phyloP scores from a whole-genome alignment of 2,797 vertebrate species.

The Cirrhinus molitorella region DNA sequence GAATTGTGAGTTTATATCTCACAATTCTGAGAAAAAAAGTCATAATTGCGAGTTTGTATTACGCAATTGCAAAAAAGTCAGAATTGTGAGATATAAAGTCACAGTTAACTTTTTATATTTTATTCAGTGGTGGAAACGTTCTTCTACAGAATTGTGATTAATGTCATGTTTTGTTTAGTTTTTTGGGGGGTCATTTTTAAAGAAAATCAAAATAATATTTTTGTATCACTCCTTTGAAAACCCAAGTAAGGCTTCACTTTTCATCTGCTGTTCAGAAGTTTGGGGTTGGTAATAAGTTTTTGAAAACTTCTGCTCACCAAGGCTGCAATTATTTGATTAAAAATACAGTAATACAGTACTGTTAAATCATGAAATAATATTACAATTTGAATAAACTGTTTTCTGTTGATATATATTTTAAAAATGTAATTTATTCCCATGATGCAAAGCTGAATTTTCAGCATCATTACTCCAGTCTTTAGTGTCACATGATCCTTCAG shows the following conservation, averaged over 20 bases:
- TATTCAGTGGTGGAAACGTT: too few species aligned
- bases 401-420: not conserved
- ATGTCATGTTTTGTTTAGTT: not conserved
- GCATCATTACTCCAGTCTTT: not conserved
- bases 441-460: not conserved
- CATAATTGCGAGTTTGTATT: too few species aligned
- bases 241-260: not conserved
- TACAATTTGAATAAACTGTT: not conserved
- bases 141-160: not conserved
- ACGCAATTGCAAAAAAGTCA: too few species aligned
- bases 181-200: not conserved
- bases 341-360: not conserved
- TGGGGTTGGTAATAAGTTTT: not conserved
- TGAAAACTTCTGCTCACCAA: not conserved
- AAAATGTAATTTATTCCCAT: not conserved
- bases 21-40: too few species aligned
- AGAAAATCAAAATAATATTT: not conserved
- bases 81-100: too few species aligned
- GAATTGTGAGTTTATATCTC: too few species aligned
- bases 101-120: too few species aligned
- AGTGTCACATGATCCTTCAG: not conserved
- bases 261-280: not conserved
- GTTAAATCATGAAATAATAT: not conserved
- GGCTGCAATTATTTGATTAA: not conserved
- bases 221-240: not conserved